These are phyloP conservation scores for Fragum whitleyi DNA, from an alignment of 2,888 invertebrate genomes.

Conservation along the genomic window DNA sequence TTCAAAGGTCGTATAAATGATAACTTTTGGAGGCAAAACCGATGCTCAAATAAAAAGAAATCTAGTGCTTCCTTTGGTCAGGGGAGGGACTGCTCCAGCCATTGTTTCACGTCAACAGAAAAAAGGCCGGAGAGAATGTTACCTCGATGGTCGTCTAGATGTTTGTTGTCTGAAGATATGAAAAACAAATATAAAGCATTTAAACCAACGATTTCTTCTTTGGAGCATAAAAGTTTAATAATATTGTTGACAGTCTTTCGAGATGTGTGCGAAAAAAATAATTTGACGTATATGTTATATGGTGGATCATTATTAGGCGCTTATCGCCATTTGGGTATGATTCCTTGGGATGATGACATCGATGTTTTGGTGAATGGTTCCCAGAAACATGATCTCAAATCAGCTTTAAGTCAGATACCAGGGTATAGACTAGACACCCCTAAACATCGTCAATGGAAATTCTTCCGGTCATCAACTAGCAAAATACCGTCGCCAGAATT, in stretches of 20 bases:
- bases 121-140: background rate
- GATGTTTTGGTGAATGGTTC: conserved; percentile 63
- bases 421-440: conserved; percentile 43
- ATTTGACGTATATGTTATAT: conserved; percentile 62
- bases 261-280: conserved; percentile 31
- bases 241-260: conserved; percentile 42
- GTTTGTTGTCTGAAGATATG: conserved; percentile 26
- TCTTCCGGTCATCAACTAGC: conserved; percentile 32
- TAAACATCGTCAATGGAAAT: conserved; percentile 64
- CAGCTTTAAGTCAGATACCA: conserved; percentile 29
- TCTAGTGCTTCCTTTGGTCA: background rate
- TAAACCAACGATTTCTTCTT: conserved; percentile 35
- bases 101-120: conserved; percentile 7
- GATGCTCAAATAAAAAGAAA: too few species aligned
- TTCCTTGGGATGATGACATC: conserved; percentile 73
- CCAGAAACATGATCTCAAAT: conserved; percentile 37
- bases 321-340: conserved; percentile 64
- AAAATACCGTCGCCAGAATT: background rate
- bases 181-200: conserved; percentile 48
- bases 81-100: background rate
- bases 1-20: too few species aligned
- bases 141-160: conserved; percentile 38
- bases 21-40: too few species aligned
- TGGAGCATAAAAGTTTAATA: conserved; percentile 34
- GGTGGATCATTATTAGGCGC: conserved; percentile 68